Base-by-base conservation (phyloP, 2,113 vertebrate species). In the Zosterops japonicus region DNA sequence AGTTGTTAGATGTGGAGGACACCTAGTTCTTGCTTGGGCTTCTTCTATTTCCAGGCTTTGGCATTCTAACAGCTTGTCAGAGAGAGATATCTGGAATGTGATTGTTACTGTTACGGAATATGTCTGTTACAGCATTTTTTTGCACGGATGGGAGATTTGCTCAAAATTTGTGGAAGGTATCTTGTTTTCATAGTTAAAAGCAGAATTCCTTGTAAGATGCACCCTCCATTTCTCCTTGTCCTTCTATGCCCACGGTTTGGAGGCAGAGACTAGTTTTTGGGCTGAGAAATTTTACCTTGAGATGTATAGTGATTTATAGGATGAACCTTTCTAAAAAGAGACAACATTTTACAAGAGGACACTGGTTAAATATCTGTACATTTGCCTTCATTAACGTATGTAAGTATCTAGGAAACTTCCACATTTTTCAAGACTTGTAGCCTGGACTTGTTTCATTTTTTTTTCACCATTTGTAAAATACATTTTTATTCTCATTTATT, bases 21-120 rank as follows among this genome's bases (percentile, higher is more conserved):
- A 80, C 85, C 92, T 94, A 94, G 92, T 79, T 95, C 77, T 91
- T 96, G 83, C 78, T 87, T 93, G 93, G 88, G 81, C 64, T 77
- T 69, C 19, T 89, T 96, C 84, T 76, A 60, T 81, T 77, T 90
- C 55, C 75, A 81, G 77, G 31, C 68, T 88, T 90, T 95, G 87
- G 57, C 81, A 87, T 65, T 74, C 36, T 74, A 92, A 68, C 74
- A 89, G 57, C 80, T 76, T 93, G 81, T 91, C 89, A 91, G 60
- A 75, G 60, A 46, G 41, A 57, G n/a, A 63, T 57, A 86, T 92
- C 85, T 89, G 88, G 68, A 95, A 88, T 68, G 85, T 49, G 85
- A 56, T 88, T 88, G 55, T 80, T 90, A 44, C 14, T 93, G 92
- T 18, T 44, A 44, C 75, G 83, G 75, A 50, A 95, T 86, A 83